These are phyloP conservation scores for Sturnira hondurensis DNA, from an alignment of 2,113 vertebrate species.

Conservation along the genomic window DNA sequence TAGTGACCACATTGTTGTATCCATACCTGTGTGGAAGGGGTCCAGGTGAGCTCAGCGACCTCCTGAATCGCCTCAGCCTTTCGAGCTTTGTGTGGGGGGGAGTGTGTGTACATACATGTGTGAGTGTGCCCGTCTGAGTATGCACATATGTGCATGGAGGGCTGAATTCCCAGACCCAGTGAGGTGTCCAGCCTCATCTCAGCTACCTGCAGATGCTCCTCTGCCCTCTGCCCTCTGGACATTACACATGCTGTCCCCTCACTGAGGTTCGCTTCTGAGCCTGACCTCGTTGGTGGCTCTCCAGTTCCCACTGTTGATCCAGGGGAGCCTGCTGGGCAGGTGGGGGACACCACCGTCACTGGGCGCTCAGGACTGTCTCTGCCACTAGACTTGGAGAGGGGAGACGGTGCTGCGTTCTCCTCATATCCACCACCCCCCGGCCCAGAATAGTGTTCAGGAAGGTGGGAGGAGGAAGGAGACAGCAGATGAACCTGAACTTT, in stretches of 20 bases:
- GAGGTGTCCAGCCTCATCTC: not conserved
- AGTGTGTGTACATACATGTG: not conserved
- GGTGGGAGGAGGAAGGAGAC: not conserved
- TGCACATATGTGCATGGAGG: not conserved
- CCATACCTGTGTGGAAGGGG: constrained; percentile 69
- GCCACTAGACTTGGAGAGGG: not conserved
- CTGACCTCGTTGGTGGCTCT: not conserved
- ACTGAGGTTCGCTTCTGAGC: not conserved
- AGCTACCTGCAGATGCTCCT: not conserved
- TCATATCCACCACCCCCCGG: not conserved
- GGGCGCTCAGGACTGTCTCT: not conserved
- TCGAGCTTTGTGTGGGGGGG: not conserved
- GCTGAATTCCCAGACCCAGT: not conserved
- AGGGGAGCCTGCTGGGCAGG: not conserved
- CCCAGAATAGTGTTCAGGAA: not conserved
- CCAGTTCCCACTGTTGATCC: not conserved
- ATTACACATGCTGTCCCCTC: not conserved
- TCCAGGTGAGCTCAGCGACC: not conserved
- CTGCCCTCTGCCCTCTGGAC: not conserved
- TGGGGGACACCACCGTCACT: not conserved
- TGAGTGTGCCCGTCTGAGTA: too few relatives aligned
- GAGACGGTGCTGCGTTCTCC: not conserved
- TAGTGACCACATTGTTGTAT: constrained; percentile 81
- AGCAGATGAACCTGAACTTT: constrained; percentile 70
- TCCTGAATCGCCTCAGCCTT: not conserved